Conservation (phyloP, 2,797 vertebrate genomes). For the Vultur gryphus region DNA sequence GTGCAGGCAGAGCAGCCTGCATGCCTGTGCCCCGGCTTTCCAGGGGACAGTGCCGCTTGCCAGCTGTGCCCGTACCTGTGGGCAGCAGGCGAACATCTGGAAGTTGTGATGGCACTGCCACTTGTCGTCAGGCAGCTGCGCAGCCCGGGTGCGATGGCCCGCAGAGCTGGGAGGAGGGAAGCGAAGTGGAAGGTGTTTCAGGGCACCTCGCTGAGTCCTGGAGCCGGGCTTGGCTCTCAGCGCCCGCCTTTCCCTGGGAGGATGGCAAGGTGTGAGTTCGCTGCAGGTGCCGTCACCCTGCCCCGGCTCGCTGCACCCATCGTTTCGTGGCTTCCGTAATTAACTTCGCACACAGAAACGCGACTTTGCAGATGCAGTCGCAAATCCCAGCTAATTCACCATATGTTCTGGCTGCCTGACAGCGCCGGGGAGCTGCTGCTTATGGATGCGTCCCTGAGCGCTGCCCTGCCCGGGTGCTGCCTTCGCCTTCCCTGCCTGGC, state of each 20-base stretch:
- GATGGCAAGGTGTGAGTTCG: not conserved
- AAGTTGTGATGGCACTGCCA: not conserved
- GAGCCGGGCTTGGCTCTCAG: rapidly evolving
- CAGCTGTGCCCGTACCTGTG: not conserved
- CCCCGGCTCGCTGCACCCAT: not conserved
- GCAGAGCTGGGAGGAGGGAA: not conserved
- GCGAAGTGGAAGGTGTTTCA: not conserved
- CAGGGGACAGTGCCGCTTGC: rapidly evolving
- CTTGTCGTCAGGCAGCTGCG: not conserved
- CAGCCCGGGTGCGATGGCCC: rapidly evolving
- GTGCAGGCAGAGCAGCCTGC: not conserved
- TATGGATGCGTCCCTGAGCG: not conserved
- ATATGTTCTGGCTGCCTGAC: constrained; percentile 55
- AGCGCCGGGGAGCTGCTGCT: not conserved
- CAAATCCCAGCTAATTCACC: constrained; percentile 65
- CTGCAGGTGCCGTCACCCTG: not conserved
- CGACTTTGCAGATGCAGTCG: constrained; percentile 30
- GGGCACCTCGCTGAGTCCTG: rapidly evolving
- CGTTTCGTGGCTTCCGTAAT: constrained; percentile 38
- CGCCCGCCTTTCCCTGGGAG: not conserved
- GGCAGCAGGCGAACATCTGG: constrained; percentile 19
- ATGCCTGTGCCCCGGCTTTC: rapidly evolving
- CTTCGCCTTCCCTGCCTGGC: not conserved
- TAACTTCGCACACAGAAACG: constrained; percentile 26
- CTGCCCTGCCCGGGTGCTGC: not conserved